Conservation (phyloP, 2,797 vertebrate species). For the Lemur catta region DNA sequence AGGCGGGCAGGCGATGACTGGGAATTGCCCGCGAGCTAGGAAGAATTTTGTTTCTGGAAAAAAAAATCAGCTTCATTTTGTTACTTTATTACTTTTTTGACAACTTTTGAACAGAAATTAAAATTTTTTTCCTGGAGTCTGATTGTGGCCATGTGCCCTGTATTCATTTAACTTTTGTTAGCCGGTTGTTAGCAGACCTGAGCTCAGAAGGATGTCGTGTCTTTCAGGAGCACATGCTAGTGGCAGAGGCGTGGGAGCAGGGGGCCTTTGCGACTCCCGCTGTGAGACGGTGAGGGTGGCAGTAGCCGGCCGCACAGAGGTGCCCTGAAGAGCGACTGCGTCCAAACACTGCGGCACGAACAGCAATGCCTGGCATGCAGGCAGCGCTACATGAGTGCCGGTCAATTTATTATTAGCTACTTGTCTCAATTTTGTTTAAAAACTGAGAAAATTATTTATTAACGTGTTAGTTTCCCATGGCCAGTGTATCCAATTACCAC, state of each 20-base stretch:
- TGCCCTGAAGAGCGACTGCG: background rate
- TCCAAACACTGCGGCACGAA: accelerated
- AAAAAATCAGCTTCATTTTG: background rate
- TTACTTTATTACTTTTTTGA: background rate
- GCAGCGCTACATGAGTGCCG: background rate
- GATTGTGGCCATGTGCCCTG: background rate
- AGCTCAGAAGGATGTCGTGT: background rate
- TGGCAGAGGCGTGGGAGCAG: too few relatives aligned
- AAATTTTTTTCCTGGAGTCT: background rate
- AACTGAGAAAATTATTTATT: background rate
- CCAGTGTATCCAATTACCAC: too few relatives aligned
- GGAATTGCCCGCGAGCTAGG: background rate
- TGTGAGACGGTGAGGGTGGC: background rate
- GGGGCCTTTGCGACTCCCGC: too few relatives aligned
- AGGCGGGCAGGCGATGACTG: background rate
- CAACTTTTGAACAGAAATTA: background rate
- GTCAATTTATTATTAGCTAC: background rate
- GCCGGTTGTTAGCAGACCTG: background rate
- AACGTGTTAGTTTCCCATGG: background rate
- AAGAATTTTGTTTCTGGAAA: background rate
- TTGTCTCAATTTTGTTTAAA: background rate
- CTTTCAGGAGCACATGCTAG: accelerated
- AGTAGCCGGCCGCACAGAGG: background rate
- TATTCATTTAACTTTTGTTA: background rate
- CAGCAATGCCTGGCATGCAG: background rate